These are phyloP conservation scores for Arctopsyche grandis DNA, from an alignment of 1,140 invertebrate species.

Conservation along the genomic window DNA sequence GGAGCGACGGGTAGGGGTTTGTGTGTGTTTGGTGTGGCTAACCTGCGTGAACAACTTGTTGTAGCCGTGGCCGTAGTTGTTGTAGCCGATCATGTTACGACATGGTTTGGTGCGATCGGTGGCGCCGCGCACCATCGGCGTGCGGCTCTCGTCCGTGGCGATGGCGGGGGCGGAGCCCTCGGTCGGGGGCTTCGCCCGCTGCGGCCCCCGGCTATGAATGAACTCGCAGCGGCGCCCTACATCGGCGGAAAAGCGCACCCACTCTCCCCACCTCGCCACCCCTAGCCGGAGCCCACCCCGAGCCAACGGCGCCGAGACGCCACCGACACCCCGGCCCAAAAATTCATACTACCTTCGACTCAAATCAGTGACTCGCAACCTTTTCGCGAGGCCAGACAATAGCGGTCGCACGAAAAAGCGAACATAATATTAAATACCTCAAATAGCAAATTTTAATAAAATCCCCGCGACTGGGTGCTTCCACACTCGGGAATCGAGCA, in stretches of 20 bases:
- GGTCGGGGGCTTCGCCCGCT: conserved; percentile 31
- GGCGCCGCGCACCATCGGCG: conserved; percentile 61
- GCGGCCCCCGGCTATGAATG: conserved; percentile 25
- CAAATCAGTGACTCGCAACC: too few relatives aligned
- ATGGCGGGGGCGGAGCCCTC: conserved; percentile 54
- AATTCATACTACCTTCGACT: neutral
- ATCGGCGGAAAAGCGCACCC: conserved; percentile 4
- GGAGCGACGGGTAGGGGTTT: too few relatives aligned
- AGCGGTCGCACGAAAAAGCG: too few relatives aligned
- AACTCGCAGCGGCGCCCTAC: conserved; percentile 24
- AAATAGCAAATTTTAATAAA: too few relatives aligned
- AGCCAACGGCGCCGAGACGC: neutral
- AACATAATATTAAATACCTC: too few relatives aligned
- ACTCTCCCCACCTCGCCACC: neutral
- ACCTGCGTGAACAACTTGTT: conserved; percentile 92
- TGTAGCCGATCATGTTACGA: conserved; percentile 77
- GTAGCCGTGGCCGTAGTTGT: conserved; percentile 82
- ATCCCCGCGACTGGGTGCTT: too few relatives aligned
- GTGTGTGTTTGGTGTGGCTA: conserved; percentile 47
- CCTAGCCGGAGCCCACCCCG: neutral
- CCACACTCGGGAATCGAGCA: too few relatives aligned
- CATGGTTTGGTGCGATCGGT: conserved; percentile 61
- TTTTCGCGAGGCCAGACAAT: too few relatives aligned
- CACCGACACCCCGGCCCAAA: neutral
- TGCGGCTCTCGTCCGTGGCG: conserved; percentile 62